Base-by-base conservation (phyloP, 1,140 invertebrate genomes). In the Meteorus sp. region DNA sequence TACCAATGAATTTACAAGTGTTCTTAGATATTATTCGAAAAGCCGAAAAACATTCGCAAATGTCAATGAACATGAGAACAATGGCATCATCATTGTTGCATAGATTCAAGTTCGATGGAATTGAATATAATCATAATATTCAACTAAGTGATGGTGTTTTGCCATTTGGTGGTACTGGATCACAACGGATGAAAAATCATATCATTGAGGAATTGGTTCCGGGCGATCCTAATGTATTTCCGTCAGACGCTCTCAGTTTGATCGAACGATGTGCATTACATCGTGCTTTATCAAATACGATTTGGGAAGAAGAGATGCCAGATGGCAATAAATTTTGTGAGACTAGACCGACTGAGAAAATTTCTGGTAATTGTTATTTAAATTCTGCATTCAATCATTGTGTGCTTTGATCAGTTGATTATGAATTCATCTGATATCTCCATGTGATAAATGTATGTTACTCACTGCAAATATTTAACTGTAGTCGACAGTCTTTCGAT, bases 41-140 rank as follows among this genome's bases (percentile, higher is more conserved):
- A 68, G 56, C 84, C 35, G 85, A 86, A 68, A 64, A 64, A 25
- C 59, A 75, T 52, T 69, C 77, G 0, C 69, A 71, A 13, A 62
- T 58, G 17, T 65, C 68, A 3, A 74, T 82, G 19, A 78, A 84
- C 62, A 76, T 83, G 57, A 77, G 81, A 66, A 64, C 79, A 44
- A 70, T 85, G 20, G 75, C 78, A 17, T 75, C 81, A 11, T 73
- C 80, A 1, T 70, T 86, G 47, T 61, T 86, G n/a, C 80, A 82
- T 61, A 82, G 85, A 63, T 78, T 85, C 48, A 81, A 85, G 33
- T 75, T 87, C 25, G 86, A 88, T 70, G 87, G 87, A 2, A 82
- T 89, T 51, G 78, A 84, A 68, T 69, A 78, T 55, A 74, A 82
- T 15, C 68, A 74, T 3, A 72, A 77, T 23, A 58, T 76, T 2